Percentiles rank a stretch among this genome's conserved stretches.
Evolutionary conservation across 2,797 vertebrate species (phyloP).

Genomic region (Pristis pectinata): DNA sequence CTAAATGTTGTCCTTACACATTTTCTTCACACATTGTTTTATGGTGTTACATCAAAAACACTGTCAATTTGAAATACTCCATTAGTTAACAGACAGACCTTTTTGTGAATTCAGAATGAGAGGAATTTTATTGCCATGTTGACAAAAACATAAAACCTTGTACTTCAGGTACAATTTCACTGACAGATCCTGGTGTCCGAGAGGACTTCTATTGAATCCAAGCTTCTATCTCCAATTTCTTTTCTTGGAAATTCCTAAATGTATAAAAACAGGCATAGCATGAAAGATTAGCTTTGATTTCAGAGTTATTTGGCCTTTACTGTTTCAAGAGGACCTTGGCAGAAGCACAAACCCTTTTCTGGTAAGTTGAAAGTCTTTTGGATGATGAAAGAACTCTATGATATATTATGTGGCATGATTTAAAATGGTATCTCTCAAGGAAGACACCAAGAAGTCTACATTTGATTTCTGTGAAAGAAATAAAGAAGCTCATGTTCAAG

Average conservation of each 20-base stretch:
- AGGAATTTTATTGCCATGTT: slow-evolving; percentile 19
- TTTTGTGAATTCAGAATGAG: neutral
- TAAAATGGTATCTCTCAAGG: neutral
- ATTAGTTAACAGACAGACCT: neutral
- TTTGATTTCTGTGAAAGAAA: neutral
- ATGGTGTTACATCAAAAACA: neutral
- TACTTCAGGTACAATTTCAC: neutral
- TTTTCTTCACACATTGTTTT: neutral
- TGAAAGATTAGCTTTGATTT: neutral
- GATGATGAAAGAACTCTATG: neutral
- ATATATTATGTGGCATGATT: too few species aligned
- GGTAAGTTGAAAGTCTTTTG: neutral
- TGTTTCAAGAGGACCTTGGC: neutral
- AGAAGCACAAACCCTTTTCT: neutral
- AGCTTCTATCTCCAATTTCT: neutral
- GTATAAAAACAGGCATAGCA: neutral
- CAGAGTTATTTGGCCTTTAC: neutral
- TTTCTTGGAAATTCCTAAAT: slow-evolving; percentile 26
- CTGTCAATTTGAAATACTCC: neutral
- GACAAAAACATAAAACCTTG: neutral
- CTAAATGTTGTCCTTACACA: neutral
- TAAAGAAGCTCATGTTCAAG: neutral
- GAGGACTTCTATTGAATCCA: neutral
- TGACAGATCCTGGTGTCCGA: neutral
- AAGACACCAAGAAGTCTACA: neutral